phyloP scores from a whole-genome alignment of 2,888 invertebrate genomes.

The Ischnus inquisitorius region DNA sequence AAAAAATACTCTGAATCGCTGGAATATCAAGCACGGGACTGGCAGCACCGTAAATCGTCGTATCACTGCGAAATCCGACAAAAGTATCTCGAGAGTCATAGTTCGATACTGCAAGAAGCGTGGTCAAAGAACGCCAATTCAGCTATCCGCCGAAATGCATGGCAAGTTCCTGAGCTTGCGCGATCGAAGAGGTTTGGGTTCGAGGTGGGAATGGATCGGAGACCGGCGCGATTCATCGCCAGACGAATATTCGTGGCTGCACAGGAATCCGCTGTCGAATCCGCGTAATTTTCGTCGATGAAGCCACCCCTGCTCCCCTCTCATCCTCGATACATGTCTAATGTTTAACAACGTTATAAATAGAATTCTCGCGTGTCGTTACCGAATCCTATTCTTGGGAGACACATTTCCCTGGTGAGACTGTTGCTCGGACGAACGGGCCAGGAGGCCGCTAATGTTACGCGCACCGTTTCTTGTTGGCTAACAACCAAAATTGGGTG shows the following conservation, averaged over 20 bases:
- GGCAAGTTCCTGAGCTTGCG: constrained; percentile 56
- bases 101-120: constrained; percentile 37
- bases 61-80: constrained; percentile 7
- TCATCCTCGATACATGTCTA: constrained; percentile 50
- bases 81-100: constrained; percentile 6
- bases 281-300: constrained; percentile 64
- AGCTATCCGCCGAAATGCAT: constrained; percentile 10
- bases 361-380: constrained; percentile 77
- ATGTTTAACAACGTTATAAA: constrained; percentile 73
- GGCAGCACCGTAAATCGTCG: not conserved
- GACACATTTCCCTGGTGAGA: constrained; percentile 73
- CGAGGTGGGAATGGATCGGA: constrained; percentile 40
- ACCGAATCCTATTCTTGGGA: constrained; percentile 80
- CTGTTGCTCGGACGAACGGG: constrained; percentile 55
- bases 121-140: constrained; percentile 8
- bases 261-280: constrained; percentile 57
- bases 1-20: not conserved
- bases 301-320: constrained; percentile 35
- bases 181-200: constrained; percentile 26
- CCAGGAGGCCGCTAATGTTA: constrained; percentile 64
- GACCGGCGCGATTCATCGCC: constrained; percentile 30
- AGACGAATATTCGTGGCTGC: constrained; percentile 42
- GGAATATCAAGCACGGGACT: not conserved
- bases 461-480: constrained; percentile 64
- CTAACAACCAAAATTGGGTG: constrained; percentile 65